Percentiles rank a stretch among this genome's conserved stretches.
These are phyloP conservation scores for Neolamprologus toae DNA, from an alignment of 2,113 vertebrate species.

Conservation along the genomic window DNA sequence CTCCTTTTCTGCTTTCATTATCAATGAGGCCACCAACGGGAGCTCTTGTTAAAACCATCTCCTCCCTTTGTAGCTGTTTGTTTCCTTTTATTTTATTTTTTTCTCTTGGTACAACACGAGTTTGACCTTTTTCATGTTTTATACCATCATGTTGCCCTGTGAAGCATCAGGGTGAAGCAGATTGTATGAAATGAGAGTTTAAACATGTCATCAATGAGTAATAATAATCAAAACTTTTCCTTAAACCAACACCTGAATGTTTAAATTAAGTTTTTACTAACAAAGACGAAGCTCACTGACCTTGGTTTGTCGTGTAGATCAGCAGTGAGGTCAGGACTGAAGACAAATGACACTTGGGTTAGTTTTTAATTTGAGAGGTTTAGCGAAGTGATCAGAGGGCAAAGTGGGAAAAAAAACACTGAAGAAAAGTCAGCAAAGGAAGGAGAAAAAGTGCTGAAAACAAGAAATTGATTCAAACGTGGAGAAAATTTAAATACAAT, in stretches of 20 bases:
- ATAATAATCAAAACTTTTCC: neutral
- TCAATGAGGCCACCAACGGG: neutral
- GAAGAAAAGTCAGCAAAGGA: neutral
- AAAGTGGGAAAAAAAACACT: accelerated
- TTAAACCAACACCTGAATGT: neutral
- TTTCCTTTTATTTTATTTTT: neutral
- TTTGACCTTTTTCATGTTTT: neutral
- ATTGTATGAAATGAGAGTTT: neutral
- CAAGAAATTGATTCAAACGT: neutral
- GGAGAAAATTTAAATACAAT: neutral
- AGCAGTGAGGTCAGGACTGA: neutral
- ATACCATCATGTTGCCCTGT: neutral
- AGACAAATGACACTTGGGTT: neutral
- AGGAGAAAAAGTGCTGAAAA: neutral
- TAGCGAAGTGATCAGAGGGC: neutral
- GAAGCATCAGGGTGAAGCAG: neutral
- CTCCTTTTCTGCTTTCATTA: neutral
- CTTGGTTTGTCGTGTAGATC: neutral
- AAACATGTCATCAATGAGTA: neutral
- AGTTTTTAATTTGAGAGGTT: neutral
- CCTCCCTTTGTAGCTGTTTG: neutral
- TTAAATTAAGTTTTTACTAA: neutral
- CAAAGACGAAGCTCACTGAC: neutral
- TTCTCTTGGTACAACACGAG: neutral
- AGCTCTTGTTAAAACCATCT: neutral